These are phyloP conservation scores for Tinamus guttatus DNA, from an alignment of 2,113 vertebrate species.

Conservation along the genomic window DNA sequence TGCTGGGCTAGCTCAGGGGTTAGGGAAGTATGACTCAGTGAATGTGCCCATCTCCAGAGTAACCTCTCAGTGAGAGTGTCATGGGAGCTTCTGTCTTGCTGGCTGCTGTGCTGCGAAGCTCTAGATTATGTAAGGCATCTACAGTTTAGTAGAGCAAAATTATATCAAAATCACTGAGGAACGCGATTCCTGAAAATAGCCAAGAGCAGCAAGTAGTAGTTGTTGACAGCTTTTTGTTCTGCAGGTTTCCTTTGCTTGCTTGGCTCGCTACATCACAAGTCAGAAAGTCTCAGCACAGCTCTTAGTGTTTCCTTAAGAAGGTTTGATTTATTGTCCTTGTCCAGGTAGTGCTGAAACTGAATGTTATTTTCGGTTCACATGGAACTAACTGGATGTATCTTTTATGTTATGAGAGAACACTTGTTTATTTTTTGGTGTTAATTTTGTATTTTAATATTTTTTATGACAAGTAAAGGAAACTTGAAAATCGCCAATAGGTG, in stretches of 20 bases:
- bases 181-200: not conserved
- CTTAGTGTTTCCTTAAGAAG: not conserved
- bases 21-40: not conserved
- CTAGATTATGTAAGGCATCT: not conserved
- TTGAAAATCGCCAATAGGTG: not conserved
- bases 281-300: not conserved
- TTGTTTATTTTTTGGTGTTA: not conserved
- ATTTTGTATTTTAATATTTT: not conserved
- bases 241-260: not conserved
- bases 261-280: not conserved
- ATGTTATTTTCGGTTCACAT: not conserved
- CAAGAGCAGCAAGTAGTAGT: not conserved
- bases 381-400: not conserved
- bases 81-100: not conserved
- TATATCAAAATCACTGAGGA: not conserved
- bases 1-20: not conserved
- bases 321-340: not conserved
- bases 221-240: not conserved
- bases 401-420: not conserved
- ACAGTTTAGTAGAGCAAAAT: not conserved
- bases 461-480: not conserved
- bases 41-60: fast-evolving
- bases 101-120: not conserved
- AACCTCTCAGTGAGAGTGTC: not conserved
- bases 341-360: not conserved